Percentiles rank a stretch among this genome's conserved stretches.
Evolutionary conservation across 2,113 vertebrate species (phyloP).

Genomic region (Hyperopisus bebe): DNA sequence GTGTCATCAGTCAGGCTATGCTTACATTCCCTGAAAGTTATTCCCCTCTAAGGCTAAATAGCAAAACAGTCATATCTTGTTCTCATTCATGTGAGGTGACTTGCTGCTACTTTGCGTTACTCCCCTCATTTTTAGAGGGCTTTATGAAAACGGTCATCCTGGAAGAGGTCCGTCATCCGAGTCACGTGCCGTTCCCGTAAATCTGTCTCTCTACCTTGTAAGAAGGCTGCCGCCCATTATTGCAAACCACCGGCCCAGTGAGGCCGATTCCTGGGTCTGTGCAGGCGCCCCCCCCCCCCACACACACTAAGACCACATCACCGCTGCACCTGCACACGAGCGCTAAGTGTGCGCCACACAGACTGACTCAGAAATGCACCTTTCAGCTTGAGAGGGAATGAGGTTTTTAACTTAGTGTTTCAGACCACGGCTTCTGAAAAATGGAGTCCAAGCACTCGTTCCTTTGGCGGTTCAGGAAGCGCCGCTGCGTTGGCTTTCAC

Average conservation of each 20-base stretch:
- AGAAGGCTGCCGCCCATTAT: background rate
- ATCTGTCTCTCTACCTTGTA: background rate
- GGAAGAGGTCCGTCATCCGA: background rate
- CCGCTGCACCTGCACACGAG: background rate
- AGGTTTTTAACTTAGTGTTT: background rate
- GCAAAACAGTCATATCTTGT: background rate
- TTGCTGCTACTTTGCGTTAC: background rate
- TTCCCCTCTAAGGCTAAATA: background rate
- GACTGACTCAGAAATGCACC: background rate
- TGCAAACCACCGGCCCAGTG: background rate
- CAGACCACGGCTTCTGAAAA: background rate
- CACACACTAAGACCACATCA: background rate
- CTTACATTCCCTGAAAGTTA: background rate
- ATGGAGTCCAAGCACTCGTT: background rate
- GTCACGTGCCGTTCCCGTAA: background rate
- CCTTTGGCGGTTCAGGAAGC: background rate
- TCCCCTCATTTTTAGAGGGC: background rate
- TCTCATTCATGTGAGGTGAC: background rate
- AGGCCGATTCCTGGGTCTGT: background rate
- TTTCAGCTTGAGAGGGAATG: background rate
- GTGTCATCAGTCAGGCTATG: background rate
- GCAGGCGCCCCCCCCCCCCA: background rate
- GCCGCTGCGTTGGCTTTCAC: background rate
- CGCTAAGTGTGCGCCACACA: background rate
- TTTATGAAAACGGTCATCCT: background rate